Base-by-base conservation (phyloP, 2,888 invertebrate genomes). In the Spilarctia lutea region DNA sequence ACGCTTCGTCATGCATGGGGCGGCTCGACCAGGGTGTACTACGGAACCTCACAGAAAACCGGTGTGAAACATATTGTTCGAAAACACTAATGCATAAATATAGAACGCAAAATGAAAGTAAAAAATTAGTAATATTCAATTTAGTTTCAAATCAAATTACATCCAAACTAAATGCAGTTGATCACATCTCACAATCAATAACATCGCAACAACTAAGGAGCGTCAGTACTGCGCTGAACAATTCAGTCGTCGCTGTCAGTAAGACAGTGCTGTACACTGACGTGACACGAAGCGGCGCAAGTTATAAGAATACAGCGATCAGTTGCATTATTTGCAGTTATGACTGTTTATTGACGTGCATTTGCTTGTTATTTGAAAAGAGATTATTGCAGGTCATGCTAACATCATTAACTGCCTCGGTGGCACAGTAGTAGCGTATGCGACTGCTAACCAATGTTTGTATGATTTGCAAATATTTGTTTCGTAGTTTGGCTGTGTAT, bases 191-290 rank as follows among this genome's bases (percentile, higher is more conserved):
- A 82, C 85, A 88, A 87, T 89, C 86, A 84, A 84, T 84, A 75
- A 76, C 83, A 83, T 81, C 82, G 85, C 85, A 88, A 88, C 86
- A 86, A 88, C 88, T 85, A 87, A 90, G 91, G 88, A 83, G 85
- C 85, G 87, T 88, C 90, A 88, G 85, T 84, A 85, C 84, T 83
- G 75, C 87, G 87, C 87, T 89, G 92, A 91, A 92, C 93, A 90
- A 91, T 92, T 91, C 93, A 92, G 93, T 93, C 91, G 91, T 89
- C 88, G 83, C 90, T 94, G 94, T 95, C 95, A 94, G 87, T 86
- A 89, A 90, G 93, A 91, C 94, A 88, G 87, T 83, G 83, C 86
- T 87, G 87, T 84, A 83, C 84, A 86, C 87, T 92, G 94, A 93
- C 89, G 90, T 91, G 93, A 93, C 88, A 87, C 86, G 86, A 82